Evolutionary conservation across 2,797 vertebrate genomes (phyloP).

Genomic region (Columba guinea): DNA sequence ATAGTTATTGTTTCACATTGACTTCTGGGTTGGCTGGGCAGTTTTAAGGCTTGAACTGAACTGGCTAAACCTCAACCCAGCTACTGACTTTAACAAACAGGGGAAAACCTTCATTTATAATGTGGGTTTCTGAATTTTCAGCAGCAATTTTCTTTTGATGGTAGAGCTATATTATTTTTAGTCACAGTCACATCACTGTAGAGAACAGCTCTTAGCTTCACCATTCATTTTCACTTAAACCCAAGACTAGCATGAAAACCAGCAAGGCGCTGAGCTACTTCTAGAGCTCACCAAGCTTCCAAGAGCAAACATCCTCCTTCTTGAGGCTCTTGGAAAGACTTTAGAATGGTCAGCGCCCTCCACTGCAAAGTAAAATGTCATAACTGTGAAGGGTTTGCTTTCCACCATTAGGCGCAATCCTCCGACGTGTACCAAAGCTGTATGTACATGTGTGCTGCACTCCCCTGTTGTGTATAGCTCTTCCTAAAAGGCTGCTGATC

Average conservation of each 20-base stretch:
- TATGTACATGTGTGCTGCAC: not conserved
- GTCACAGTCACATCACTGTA: not conserved
- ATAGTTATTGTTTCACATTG: not conserved
- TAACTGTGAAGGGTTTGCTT: not conserved
- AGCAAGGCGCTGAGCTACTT: not conserved
- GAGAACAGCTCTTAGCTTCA: not conserved
- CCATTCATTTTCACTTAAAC: not conserved
- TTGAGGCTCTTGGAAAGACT: not conserved
- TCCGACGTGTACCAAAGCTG: not conserved
- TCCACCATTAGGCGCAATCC: not conserved
- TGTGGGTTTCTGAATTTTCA: not conserved
- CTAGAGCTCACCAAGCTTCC: not conserved
- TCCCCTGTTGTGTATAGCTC: not conserved
- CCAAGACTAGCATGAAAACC: not conserved
- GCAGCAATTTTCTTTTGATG: not conserved
- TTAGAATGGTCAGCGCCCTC: not conserved
- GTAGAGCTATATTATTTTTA: not conserved
- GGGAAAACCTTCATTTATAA: not conserved
- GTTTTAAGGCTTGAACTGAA: not conserved
- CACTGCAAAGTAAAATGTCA: not conserved
- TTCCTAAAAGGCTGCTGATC: not conserved
- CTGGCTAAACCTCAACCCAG: not conserved
- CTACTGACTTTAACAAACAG: not conserved
- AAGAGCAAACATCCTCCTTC: not conserved
- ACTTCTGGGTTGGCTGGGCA: not conserved